Evolutionary conservation across 1,140 invertebrate species (phyloP).

Genomic region (Zaprionus inermis): DNA sequence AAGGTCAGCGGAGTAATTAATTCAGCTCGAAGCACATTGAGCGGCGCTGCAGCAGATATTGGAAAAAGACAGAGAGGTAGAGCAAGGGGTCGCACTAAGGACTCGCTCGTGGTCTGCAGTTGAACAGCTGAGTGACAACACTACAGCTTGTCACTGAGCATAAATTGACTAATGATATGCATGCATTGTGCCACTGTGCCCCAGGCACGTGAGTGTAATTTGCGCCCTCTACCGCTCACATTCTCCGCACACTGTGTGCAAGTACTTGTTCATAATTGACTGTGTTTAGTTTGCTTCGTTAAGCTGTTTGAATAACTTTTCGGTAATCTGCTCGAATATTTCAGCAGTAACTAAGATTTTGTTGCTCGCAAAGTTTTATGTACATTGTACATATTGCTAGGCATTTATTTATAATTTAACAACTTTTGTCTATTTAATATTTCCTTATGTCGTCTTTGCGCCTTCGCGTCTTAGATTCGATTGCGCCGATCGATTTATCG

Average conservation of each 20-base stretch:
- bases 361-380: background rate
- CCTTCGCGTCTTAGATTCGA: no score
- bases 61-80: background rate
- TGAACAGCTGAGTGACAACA: background rate
- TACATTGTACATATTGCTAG: no score
- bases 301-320: background rate
- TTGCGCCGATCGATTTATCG: no score
- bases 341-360: background rate
- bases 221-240: background rate
- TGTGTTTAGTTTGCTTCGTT: constrained; percentile 2
- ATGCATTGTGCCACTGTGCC: constrained; percentile 2
- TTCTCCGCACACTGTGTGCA: background rate
- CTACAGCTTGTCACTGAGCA: background rate
- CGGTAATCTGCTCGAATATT: background rate
- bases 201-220: constrained; percentile 20
- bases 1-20: constrained; percentile 59
- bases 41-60: background rate
- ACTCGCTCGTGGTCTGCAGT: background rate
- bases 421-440: no score
- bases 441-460: no score
- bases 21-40: constrained; percentile 7
- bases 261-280: background rate
- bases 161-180: constrained; percentile 34
- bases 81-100: no score
- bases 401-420: no score